phyloP scores from a whole-genome alignment of 2,113 vertebrate species.

The Tor tambroides region DNA sequence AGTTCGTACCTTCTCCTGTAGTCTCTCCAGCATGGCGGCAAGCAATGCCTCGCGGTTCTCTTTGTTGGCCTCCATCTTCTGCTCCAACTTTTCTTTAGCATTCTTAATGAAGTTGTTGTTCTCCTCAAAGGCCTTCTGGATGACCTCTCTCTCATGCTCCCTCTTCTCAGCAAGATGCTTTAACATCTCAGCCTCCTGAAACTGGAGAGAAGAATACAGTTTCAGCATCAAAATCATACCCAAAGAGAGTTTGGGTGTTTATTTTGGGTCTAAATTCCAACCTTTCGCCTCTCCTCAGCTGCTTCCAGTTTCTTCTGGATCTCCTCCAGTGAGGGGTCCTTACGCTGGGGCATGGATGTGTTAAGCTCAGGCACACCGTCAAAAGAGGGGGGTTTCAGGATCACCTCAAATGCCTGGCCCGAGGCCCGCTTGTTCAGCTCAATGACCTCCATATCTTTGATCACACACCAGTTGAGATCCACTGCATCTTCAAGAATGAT shows the following conservation, averaged over 20 bases:
- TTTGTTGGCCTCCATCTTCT: constrained; percentile 97
- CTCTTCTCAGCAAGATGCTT: constrained; percentile 95
- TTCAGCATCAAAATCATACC: neutral
- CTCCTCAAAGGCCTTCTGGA: constrained; percentile 96
- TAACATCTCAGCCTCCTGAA: constrained; percentile 93
- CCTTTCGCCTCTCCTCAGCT: constrained; percentile 93
- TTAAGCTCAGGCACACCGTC: constrained; percentile 92
- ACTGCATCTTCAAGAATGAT: constrained; percentile 81
- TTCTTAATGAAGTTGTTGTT: constrained; percentile 98
- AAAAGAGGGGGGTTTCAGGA: constrained; percentile 92
- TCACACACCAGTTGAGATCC: constrained; percentile 93
- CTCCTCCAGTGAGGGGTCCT: constrained; percentile 85
- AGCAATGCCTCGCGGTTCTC: constrained; percentile 95
- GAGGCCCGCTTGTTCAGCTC: constrained; percentile 94
- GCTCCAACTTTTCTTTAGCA: constrained; percentile 91
- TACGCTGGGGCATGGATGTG: constrained; percentile 85
- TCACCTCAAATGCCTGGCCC: constrained; percentile 95
- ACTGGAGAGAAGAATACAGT: constrained; percentile 68
- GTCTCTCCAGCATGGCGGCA: constrained; percentile 93
- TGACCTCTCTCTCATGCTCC: constrained; percentile 92
- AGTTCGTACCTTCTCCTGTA: constrained; percentile 92
- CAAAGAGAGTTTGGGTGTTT: neutral
- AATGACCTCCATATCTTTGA: constrained; percentile 96
- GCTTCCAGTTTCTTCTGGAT: constrained; percentile 82
- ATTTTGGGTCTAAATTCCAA: constrained; percentile 54